Percentiles rank a stretch among this genome's conserved stretches.
Evolutionary conservation across 2,888 invertebrate species (phyloP).

Genomic region (Lissonota sp.): DNA sequence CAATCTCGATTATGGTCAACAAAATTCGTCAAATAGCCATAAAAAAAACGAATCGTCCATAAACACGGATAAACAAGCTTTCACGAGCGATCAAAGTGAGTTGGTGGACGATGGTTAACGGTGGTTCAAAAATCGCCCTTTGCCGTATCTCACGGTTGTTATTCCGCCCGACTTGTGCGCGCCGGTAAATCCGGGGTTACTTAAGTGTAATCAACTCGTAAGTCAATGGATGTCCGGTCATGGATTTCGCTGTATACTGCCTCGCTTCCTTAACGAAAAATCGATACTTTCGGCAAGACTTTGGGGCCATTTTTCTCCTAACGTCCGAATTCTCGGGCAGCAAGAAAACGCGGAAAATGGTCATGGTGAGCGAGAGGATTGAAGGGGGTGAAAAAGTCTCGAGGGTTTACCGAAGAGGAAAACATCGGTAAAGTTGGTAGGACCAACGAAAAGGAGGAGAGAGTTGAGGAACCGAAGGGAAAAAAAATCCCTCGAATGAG

Average conservation of each 20-base stretch:
- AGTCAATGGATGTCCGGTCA: conserved; percentile 43
- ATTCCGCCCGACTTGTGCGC: too few relatives aligned
- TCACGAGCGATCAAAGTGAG: background rate
- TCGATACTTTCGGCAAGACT: conserved; percentile 54
- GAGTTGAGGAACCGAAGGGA: conserved; percentile 3
- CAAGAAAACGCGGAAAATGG: background rate
- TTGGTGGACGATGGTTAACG: background rate
- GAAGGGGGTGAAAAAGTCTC: background rate
- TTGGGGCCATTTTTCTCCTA: conserved; percentile 55
- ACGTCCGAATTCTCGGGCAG: conserved; percentile 3
- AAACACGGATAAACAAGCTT: conserved; percentile 28
- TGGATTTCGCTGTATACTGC: background rate
- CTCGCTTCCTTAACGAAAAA: conserved; percentile 3
- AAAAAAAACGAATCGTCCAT: background rate
- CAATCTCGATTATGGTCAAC: too few relatives aligned
- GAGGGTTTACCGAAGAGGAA: conserved; percentile 2
- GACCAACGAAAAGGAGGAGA: background rate
- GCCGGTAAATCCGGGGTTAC: background rate
- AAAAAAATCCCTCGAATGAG: background rate
- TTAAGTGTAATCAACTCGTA: conserved; percentile 32
- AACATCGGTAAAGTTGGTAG: conserved; percentile 4
- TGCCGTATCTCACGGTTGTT: too few relatives aligned
- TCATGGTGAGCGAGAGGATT: background rate
- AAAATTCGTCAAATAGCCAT: too few relatives aligned
- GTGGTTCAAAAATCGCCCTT: conserved; percentile 5